Conservation (phyloP, 2,888 invertebrate genomes). For the Mesoligia furuncula region DNA sequence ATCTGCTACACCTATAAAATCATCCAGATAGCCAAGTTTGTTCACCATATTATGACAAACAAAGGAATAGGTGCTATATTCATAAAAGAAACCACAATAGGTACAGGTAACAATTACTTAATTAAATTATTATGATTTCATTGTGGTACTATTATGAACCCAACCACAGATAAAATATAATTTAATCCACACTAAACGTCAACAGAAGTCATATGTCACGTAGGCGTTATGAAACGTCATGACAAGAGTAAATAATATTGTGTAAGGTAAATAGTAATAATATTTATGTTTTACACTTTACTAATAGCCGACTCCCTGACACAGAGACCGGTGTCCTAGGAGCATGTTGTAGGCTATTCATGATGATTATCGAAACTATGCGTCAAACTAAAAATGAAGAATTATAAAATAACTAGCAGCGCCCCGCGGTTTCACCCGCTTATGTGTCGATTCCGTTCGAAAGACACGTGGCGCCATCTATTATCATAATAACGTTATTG, state of each 20-base stretch:
- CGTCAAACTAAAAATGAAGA: not conserved
- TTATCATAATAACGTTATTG: too few species aligned
- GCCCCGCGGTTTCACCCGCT: too few species aligned
- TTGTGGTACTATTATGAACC: constrained; percentile 15
- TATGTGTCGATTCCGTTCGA: too few species aligned
- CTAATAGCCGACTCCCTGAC: not conserved
- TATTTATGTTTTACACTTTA: not conserved
- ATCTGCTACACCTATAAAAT: not conserved
- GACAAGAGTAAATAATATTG: not conserved
- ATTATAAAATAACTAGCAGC: not conserved
- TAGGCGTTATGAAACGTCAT: not conserved
- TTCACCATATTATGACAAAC: not conserved
- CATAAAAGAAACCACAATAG: not conserved
- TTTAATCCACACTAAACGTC: constrained; percentile 1
- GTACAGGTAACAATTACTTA: not conserved
- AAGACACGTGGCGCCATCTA: too few species aligned
- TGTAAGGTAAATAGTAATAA: not conserved
- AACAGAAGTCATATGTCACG: not conserved
- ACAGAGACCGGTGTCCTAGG: not conserved
- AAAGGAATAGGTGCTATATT: constrained; percentile 1
- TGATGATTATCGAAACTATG: not conserved
- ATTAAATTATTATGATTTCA: not conserved
- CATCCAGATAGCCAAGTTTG: not conserved
- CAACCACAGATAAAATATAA: constrained; percentile 11
- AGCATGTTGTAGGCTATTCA: not conserved